Conservation (phyloP, 2,797 vertebrate species). For the Xyrichtys novacula region DNA sequence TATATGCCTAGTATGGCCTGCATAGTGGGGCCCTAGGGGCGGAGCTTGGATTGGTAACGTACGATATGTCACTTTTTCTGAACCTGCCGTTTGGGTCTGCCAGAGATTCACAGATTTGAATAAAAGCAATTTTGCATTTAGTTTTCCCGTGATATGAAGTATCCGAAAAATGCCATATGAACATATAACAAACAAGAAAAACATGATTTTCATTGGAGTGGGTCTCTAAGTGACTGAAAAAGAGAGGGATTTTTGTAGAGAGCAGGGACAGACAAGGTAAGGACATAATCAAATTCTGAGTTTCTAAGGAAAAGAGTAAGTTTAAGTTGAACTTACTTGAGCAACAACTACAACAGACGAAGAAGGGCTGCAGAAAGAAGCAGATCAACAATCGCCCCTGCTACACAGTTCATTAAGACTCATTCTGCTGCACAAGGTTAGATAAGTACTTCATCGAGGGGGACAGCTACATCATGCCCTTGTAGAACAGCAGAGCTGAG, state of each 20-base stretch:
- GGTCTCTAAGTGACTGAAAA: conserved; percentile 1
- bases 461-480: conserved; percentile 62
- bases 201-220: too few species aligned
- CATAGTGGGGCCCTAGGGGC: too few species aligned
- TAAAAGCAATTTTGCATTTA: too few species aligned
- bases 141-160: too few species aligned
- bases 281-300: conserved; percentile 29
- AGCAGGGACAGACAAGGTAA: conserved; percentile 15
- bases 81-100: too few species aligned
- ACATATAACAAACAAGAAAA: too few species aligned
- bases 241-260: conserved; percentile 2
- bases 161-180: too few species aligned
- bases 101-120: too few species aligned
- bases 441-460: conserved; percentile 44
- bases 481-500: conserved; percentile 51
- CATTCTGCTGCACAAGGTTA: conserved; percentile 41
- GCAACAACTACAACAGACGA: conserved; percentile 17
- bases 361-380: conserved; percentile 38
- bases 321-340: conserved; percentile 17
- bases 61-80: too few species aligned
- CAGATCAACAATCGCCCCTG: conserved; percentile 41
- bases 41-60: too few species aligned
- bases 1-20: too few species aligned
- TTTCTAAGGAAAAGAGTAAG: conserved; percentile 22
- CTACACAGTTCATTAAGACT: conserved; percentile 62